Percentiles rank a stretch among this genome's conserved stretches.
These are phyloP conservation scores for Paracentrotus lividus DNA, from an alignment of 53 echinoderm and acorn worm species.

Conservation along the genomic window DNA sequence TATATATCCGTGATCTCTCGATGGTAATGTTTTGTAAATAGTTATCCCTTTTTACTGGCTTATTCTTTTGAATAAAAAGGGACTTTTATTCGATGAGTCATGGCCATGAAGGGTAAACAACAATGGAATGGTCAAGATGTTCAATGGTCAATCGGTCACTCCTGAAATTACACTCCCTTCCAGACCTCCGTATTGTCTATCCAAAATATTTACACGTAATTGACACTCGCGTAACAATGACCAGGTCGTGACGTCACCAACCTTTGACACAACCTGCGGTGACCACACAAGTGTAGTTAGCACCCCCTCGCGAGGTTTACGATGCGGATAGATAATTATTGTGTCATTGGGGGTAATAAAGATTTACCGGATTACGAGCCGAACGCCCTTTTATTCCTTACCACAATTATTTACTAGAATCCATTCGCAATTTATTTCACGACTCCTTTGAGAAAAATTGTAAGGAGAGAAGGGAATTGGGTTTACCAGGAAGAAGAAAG, in stretches of 20 bases:
- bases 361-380: neutral
- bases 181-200: neutral
- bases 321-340: neutral
- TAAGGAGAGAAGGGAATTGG: neutral
- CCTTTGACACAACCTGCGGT: neutral
- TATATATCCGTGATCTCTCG: too few relatives aligned
- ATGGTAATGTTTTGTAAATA: too few relatives aligned
- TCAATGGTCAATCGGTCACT: conserved; percentile 39
- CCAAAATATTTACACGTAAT: conserved; percentile 42
- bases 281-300: conserved; percentile 53
- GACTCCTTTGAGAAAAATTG: neutral
- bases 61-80: too few relatives aligned
- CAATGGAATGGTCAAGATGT: neutral
- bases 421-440: conserved; percentile 2
- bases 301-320: neutral
- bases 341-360: neutral
- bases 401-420: neutral
- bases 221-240: conserved; percentile 27
- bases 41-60: too few relatives aligned
- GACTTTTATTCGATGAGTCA: too few relatives aligned
- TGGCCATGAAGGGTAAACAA: too few relatives aligned
- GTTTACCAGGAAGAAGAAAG: neutral
- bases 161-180: neutral
- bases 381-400: neutral
- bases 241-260: conserved; percentile 9